Conservation (phyloP, 2,797 vertebrate genomes). For the Melanogrammus aeglefinus region DNA sequence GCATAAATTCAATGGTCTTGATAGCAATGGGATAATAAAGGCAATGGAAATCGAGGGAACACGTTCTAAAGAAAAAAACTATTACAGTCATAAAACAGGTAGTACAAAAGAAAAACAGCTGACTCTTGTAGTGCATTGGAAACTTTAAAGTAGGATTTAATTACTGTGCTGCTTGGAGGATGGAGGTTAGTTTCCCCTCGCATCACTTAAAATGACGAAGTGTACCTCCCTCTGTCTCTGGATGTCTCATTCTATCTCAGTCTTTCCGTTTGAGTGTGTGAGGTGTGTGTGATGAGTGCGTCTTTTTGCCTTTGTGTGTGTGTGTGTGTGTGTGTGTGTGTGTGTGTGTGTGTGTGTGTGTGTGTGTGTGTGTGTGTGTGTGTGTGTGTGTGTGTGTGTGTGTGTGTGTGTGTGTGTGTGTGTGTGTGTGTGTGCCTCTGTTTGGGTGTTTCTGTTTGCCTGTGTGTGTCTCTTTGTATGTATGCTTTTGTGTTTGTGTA, state of each 20-base stretch:
- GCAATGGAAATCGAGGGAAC: slow-evolving; percentile 15
- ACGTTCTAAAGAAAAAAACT: slow-evolving; percentile 5
- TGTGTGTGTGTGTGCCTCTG: neutral
- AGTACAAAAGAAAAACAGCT: slow-evolving; percentile 14
- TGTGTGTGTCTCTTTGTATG: neutral
- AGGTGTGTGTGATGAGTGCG: neutral
- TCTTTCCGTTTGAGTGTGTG: neutral
- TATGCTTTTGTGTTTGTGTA: neutral
- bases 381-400: neutral
- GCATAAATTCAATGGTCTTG: slow-evolving; percentile 18
- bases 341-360: neutral
- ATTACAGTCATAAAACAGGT: slow-evolving; percentile 17
- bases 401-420: neutral
- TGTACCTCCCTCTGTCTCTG: neutral
- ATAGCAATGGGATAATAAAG: slow-evolving; percentile 10
- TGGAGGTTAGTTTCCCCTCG: neutral
- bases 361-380: neutral
- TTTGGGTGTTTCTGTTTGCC: neutral
- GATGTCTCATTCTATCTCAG: neutral
- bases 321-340: neutral
- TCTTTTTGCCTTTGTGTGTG: neutral
- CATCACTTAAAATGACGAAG: slow-evolving; percentile 2
- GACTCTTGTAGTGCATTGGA: slow-evolving; percentile 8
- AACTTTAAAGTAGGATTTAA: slow-evolving; percentile 12
- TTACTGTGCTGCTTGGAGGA: slow-evolving; percentile 7